A percentile compares a stretch with the other conserved stretches of the same genome.
These are phyloP conservation scores for Drosophila birchii DNA, from an alignment of 2,888 invertebrate genomes.

Conservation along the genomic window DNA sequence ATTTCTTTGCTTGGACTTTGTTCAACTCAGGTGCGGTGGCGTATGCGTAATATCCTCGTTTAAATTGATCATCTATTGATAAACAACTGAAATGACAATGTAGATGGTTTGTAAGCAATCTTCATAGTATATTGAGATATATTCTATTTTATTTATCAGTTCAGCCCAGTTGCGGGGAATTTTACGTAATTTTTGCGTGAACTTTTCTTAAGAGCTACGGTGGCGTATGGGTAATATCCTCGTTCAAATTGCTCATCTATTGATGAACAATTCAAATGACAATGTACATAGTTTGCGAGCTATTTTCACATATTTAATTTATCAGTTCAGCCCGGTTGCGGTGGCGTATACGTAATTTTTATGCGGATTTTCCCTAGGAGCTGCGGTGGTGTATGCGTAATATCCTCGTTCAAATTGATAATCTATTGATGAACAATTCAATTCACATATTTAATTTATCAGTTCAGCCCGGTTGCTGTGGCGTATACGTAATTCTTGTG, in stretches of 20 bases:
- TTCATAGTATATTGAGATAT: background rate
- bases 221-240: conserved; percentile 65
- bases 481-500: conserved; percentile 5
- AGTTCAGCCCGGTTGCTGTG: background rate
- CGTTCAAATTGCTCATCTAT: conserved; percentile 7
- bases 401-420: conserved; percentile 24
- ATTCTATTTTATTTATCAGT: no score
- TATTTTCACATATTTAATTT: background rate
- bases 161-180: background rate
- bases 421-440: background rate
- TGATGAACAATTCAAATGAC: background rate
- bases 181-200: background rate
- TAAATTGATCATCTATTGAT: conserved; percentile 3
- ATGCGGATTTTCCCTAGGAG: no score
- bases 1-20: conserved; percentile 44
- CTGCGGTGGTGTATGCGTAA: conserved; percentile 62
- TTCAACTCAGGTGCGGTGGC: conserved; percentile 38
- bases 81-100: background rate
- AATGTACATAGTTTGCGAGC: background rate
- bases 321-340: background rate
- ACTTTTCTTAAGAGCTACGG: background rate
- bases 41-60: conserved; percentile 60
- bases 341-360: conserved; percentile 12
- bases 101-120: background rate
- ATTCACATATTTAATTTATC: background rate